Base-by-base conservation (phyloP, 2,113 vertebrate species). In the Brachionichthys hirsutus region DNA sequence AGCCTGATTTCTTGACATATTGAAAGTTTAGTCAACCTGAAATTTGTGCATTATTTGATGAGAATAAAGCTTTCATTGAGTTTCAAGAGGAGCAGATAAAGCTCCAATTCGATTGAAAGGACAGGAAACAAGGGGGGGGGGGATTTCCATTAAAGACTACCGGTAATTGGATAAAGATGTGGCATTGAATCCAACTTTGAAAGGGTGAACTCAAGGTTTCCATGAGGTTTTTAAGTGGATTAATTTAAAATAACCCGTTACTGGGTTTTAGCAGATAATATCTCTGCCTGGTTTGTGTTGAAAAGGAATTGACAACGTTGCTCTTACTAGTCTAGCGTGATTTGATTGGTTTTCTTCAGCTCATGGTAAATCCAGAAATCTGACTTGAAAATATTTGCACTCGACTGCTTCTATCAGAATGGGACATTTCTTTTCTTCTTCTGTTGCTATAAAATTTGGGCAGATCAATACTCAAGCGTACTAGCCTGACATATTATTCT, bases 11-110 rank as follows among this genome's bases (percentile, higher is more conserved):
- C 34, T 36, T 11, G 58, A 64, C 36, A 13, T 34, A 50, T 60
- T 71, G 16, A 72, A 62, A 68, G 35, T 67, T 74, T 78, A 0
- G 62, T 45, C 0, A 19, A 62, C 17, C 50, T 70, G 19, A 53
- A 24, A 63, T 54, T 47, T 52, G 34, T 20, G 3, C 18, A 3
- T 35, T 35, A 19, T 17, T 36, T 22, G 30, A 19, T 6, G 18
- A 45, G 22, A 24, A 18, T 10, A 19, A 48, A 7, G 9, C 20
- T 11, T 22, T 44, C 2, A 22, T 22, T 40, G 9, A 4, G 16
- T 16, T 12, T 14, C 17, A 9, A 5, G 44, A 42, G 17, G 8
- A 52, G n/a, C 47, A n/a, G 11, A 16, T 2, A 4, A 56, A 45
- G n/a, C 19, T 41, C 14, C 13, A 40, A 24, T 54, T 52, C 67